Percentiles rank a stretch among this genome's conserved stretches.
Conservation (phyloP, 1,140 invertebrate species). For the Diabrotica undecimpunctata region DNA sequence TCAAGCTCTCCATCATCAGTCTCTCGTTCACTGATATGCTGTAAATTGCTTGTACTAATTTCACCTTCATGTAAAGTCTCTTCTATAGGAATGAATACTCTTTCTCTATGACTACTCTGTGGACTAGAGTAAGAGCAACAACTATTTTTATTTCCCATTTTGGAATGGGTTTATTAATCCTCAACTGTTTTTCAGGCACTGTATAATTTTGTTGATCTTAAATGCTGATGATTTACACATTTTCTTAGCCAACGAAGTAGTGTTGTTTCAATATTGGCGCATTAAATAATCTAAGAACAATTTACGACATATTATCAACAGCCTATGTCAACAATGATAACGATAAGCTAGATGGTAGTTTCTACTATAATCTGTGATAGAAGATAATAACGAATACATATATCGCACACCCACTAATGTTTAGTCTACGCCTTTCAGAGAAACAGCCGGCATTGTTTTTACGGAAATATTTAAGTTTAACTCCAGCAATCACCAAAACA, state of each 20-base stretch:
- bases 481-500: not conserved
- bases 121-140: constrained; percentile 73
- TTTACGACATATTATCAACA: constrained; percentile 16
- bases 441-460: constrained; percentile 1
- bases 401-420: constrained; percentile 13
- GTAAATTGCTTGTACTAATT: constrained; percentile 82
- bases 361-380: not conserved
- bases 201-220: constrained; percentile 1
- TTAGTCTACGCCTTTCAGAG: constrained; percentile 9
- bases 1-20: constrained; percentile 91
- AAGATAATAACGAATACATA: constrained; percentile 6
- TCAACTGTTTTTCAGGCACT: constrained; percentile 9
- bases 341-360: constrained; percentile 6
- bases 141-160: constrained; percentile 74
- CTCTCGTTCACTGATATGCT: constrained; percentile 97
- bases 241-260: constrained; percentile 1
- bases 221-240: constrained; percentile 14
- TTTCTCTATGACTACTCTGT: constrained; percentile 46
- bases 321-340: constrained; percentile 17
- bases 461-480: not conserved
- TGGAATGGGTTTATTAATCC: not conserved
- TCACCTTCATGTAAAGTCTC: constrained; percentile 70
- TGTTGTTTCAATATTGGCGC: constrained; percentile 13
- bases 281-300: constrained; percentile 18
- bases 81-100: constrained; percentile 53